A percentile compares a stretch with the other conserved stretches of the same genome.
phyloP scores from a whole-genome alignment of 2,113 vertebrate genomes.

The Amblyopsis rosae region DNA sequence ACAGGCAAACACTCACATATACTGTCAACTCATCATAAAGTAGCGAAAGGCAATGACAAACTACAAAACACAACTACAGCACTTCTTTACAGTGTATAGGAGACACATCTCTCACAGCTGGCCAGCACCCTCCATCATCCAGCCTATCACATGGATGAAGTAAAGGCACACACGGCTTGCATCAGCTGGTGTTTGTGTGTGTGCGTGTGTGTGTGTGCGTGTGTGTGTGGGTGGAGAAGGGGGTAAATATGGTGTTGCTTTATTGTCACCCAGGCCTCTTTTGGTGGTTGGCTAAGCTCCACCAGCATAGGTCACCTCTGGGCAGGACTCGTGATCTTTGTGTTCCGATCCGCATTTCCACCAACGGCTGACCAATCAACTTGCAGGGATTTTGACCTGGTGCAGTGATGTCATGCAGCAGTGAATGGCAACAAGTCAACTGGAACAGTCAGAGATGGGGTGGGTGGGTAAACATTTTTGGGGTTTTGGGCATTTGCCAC shows the following conservation, averaged over 20 bases:
- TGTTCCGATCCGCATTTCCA: constrained; percentile 70
- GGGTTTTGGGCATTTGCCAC: constrained; percentile 14
- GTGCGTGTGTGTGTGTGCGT: constrained; percentile 16
- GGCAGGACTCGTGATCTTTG: constrained; percentile 71
- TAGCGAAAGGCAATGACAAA: constrained; percentile 41
- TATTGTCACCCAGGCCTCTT: constrained; percentile 54
- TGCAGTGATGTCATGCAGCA: constrained; percentile 69
- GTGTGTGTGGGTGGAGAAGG: constrained; percentile 7
- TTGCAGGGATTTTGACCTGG: constrained; percentile 35
- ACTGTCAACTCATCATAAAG: constrained; percentile 33
- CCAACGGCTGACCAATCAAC: constrained; percentile 45
- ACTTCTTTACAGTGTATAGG: constrained; percentile 40
- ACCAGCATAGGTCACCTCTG: constrained; percentile 73
- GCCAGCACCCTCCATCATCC: constrained; percentile 26
- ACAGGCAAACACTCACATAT: background rate
- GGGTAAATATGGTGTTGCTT: constrained; percentile 66
- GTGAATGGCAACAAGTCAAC: constrained; percentile 68
- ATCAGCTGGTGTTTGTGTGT: constrained; percentile 25
- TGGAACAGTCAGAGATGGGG: constrained; percentile 14
- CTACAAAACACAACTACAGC: constrained; percentile 31
- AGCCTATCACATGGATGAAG: constrained; percentile 14
- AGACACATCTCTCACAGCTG: constrained; percentile 33
- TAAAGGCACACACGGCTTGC: constrained; percentile 9
- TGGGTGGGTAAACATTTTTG: background rate
- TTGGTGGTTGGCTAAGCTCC: constrained; percentile 62